Conservation (phyloP, 64 coral and sea anemone species). For the Catalaphyllia jardinei region DNA sequence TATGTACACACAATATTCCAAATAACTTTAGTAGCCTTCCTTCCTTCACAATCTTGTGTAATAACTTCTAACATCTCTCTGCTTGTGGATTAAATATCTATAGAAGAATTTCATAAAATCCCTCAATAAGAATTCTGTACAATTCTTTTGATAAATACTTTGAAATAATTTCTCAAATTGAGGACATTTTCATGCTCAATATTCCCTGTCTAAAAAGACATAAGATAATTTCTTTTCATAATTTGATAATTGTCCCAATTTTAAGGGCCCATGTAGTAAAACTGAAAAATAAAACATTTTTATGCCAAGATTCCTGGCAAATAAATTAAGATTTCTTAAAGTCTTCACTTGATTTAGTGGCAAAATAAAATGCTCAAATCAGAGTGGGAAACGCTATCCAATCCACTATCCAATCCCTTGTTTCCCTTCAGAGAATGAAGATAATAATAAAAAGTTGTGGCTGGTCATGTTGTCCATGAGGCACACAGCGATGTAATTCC, state of each 20-base stretch:
- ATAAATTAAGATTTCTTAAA: neutral
- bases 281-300: constrained; percentile 29
- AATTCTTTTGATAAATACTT: constrained; percentile 28
- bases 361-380: neutral
- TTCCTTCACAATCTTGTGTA: neutral
- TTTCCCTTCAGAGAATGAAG: no score
- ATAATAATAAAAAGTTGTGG: no score
- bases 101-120: constrained; percentile 31
- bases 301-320: constrained; percentile 3
- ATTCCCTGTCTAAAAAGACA: neutral
- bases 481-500: no score
- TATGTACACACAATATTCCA: neutral
- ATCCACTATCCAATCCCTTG: no score
- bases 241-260: constrained; percentile 3
- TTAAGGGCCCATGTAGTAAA: constrained; percentile 18
- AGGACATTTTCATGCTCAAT: neutral
- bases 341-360: neutral
- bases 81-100: constrained; percentile 1
- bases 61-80: neutral
- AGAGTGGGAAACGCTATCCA: no score
- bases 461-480: neutral
- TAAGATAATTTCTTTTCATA: no score
- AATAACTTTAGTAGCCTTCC: neutral
- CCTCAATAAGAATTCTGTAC: constrained; percentile 36
- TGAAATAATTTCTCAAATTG: constrained; percentile 10